Conservation (phyloP, 2,113 vertebrate species). For the Rhizomys pruinosus region DNA sequence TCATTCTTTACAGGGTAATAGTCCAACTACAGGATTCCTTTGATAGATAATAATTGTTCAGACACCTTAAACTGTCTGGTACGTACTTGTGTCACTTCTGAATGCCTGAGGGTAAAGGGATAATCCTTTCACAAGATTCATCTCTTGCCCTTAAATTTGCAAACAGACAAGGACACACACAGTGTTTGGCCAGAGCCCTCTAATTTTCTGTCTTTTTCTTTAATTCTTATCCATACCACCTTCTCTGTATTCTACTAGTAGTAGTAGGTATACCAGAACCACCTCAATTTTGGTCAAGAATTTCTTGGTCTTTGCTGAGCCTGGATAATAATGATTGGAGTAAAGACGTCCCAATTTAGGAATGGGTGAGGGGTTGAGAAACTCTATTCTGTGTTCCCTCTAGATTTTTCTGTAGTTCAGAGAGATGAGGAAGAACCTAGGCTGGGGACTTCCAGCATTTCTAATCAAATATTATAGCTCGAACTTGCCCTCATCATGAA, state of each 20-base stretch:
- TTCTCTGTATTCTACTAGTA: conserved; percentile 43
- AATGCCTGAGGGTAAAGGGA: neutral
- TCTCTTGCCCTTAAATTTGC: conserved; percentile 40
- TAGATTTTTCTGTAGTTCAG: conserved; percentile 74
- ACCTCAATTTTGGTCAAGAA: conserved; percentile 34
- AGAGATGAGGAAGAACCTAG: conserved; percentile 70
- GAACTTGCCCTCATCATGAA: conserved; percentile 64
- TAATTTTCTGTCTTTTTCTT: conserved; percentile 18
- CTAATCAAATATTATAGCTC: conserved; percentile 67
- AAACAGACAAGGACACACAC: neutral
- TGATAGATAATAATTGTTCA: conserved; percentile 21
- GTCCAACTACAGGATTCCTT: neutral
- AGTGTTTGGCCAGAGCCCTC: conserved; percentile 21
- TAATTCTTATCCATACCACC: neutral
- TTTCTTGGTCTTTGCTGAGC: conserved; percentile 56
- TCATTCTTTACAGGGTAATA: conserved; percentile 36
- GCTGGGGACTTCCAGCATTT: conserved; percentile 64
- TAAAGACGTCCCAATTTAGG: conserved; percentile 62
- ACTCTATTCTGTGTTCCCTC: conserved; percentile 69
- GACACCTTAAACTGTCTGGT: neutral
- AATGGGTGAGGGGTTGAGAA: conserved; percentile 68
- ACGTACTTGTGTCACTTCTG: conserved; percentile 12
- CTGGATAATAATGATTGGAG: conserved; percentile 57
- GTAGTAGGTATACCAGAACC: neutral
- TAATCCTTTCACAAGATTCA: neutral